Conservation (phyloP, 1,140 invertebrate genomes). For the Drosophila serrata region DNA sequence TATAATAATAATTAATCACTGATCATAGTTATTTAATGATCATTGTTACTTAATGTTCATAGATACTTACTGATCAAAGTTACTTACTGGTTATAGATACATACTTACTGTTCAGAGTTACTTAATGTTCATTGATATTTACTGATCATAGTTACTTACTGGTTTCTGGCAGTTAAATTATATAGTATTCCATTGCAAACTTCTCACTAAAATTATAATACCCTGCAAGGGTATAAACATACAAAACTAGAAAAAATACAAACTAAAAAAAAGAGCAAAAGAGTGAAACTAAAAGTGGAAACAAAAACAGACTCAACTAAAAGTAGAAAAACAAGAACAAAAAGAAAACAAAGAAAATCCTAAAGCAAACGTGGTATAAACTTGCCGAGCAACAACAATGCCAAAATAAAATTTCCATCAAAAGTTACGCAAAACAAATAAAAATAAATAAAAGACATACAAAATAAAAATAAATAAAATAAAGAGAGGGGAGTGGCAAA, state of each 20-base stretch:
- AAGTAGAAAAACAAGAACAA: conserved; percentile 17
- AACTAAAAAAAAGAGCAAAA: conserved; percentile 25
- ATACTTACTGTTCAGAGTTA: too few relatives aligned
- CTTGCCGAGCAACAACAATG: conserved; percentile 16
- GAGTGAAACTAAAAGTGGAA: conserved; percentile 61
- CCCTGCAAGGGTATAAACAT: too few relatives aligned
- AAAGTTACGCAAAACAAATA: conserved; percentile 50
- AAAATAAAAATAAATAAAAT: conserved; percentile 17
- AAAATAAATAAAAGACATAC: conserved; percentile 12
- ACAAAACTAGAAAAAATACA: conserved; percentile 23
- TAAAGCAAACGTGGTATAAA: conserved; percentile 47
- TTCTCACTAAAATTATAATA: too few relatives aligned
- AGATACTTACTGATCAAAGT: too few relatives aligned
- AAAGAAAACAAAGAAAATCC: conserved; percentile 19
- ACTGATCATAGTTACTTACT: too few relatives aligned
- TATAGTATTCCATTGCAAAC: too few relatives aligned
- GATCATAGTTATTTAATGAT: too few relatives aligned
- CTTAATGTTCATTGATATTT: too few relatives aligned
- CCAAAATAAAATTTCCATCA: conserved; percentile 21
- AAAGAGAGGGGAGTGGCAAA: neutral
- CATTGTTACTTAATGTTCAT: too few relatives aligned
- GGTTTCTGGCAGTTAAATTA: too few relatives aligned
- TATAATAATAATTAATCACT: too few relatives aligned
- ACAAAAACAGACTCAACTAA: conserved; percentile 27
- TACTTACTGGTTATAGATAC: too few relatives aligned